phyloP scores from a whole-genome alignment of 2,888 invertebrate species.

The Tupiocoris notatus region DNA sequence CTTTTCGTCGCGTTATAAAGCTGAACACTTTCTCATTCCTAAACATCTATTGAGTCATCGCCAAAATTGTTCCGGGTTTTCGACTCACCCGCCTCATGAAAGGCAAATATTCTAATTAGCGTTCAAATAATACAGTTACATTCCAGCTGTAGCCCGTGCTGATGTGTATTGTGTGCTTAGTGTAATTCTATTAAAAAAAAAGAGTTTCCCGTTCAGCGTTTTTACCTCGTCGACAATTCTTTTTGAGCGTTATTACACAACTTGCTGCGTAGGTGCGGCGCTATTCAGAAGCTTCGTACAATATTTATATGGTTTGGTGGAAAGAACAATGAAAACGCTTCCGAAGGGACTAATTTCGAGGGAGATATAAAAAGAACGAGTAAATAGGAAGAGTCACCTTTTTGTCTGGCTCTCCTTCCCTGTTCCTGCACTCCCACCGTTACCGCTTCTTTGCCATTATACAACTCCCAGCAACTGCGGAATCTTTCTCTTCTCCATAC shows the following conservation, averaged over 20 bases:
- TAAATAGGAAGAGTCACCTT: constrained; percentile 12
- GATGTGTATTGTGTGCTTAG: too few relatives aligned
- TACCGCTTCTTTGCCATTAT: background rate
- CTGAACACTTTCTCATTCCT: too few relatives aligned
- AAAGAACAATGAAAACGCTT: constrained; percentile 14
- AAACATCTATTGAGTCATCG: too few relatives aligned
- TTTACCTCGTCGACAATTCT: background rate
- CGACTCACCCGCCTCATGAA: too few relatives aligned
- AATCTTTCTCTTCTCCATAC: background rate
- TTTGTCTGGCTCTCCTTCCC: background rate
- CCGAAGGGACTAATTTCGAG: constrained; percentile 16
- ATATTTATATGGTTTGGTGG: constrained; percentile 4
- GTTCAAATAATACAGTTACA: too few relatives aligned
- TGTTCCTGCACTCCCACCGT: background rate
- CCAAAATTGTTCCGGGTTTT: too few relatives aligned
- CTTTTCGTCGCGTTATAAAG: too few relatives aligned
- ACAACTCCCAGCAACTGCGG: background rate
- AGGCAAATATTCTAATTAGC: too few relatives aligned
- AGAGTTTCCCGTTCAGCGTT: too few relatives aligned
- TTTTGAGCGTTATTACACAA: background rate
- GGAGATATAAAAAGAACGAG: background rate
- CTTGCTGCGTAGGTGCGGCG: background rate
- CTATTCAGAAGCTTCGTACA: background rate
- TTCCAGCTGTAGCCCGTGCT: too few relatives aligned
- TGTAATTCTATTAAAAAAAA: too few relatives aligned